These are phyloP conservation scores for Poeciliopsis infans DNA, from an alignment of 2,797 vertebrate species.

Conservation along the genomic window DNA sequence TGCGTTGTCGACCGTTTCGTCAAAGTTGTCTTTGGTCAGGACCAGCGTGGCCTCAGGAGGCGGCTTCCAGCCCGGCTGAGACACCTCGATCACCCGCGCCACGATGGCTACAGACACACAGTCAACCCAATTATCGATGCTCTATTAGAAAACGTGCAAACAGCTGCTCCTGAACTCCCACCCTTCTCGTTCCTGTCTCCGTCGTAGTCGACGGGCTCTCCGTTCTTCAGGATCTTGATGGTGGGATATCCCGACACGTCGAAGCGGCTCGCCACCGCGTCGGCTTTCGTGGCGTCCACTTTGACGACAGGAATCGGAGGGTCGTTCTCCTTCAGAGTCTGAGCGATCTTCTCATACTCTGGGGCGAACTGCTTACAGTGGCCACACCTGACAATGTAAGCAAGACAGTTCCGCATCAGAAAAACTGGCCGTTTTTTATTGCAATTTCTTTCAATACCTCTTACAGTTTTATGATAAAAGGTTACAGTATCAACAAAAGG, in stretches of 20 bases:
- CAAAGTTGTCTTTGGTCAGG: conserved; percentile 93
- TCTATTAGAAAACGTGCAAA: too few species aligned
- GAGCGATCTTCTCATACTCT: conserved; percentile 95
- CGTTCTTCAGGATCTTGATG: conserved; percentile 95
- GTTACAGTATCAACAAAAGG: not conserved
- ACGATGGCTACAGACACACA: conserved; percentile 86
- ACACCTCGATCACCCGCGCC: conserved; percentile 88
- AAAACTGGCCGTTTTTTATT: not conserved
- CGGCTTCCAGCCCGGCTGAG: conserved; percentile 91
- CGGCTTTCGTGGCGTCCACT: conserved; percentile 90
- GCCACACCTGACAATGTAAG: conserved; percentile 86
- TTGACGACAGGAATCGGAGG: conserved; percentile 94
- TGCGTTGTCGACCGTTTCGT: conserved; percentile 86
- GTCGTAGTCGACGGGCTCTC: conserved; percentile 91
- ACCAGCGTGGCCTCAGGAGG: conserved; percentile 92
- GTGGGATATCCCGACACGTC: conserved; percentile 96
- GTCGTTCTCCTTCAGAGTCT: conserved; percentile 87
- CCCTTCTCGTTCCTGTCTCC: conserved; percentile 90
- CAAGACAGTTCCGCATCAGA: not conserved
- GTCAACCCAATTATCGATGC: too few species aligned
- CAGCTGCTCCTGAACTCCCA: conserved; percentile 51
- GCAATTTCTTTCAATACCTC: not conserved
- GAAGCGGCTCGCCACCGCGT: conserved; percentile 82
- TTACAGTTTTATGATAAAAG: not conserved
- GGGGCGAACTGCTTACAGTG: conserved; percentile 96